These are phyloP conservation scores for Wiebesia pumilae DNA, from an alignment of 1,140 invertebrate species.

Conservation along the genomic window DNA sequence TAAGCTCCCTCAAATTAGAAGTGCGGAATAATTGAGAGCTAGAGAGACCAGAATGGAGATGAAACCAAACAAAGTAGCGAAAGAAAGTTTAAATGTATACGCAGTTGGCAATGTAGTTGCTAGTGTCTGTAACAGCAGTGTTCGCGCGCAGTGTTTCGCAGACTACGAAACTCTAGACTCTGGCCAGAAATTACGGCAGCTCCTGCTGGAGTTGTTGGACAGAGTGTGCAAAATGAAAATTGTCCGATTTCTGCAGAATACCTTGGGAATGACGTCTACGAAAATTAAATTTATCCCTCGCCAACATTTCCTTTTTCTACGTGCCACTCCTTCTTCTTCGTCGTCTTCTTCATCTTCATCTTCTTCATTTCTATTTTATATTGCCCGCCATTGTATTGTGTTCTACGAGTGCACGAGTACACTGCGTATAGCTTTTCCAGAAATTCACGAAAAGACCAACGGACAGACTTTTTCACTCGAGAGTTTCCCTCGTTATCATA, in stretches of 20 bases:
- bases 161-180: slow-evolving; percentile 2
- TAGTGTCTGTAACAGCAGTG: slow-evolving; percentile 32
- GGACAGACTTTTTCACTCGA: slow-evolving; percentile 15
- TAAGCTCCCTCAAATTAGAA: slow-evolving; percentile 26
- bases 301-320: not conserved
- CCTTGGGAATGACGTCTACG: slow-evolving; percentile 43
- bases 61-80: slow-evolving; percentile 42
- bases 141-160: not conserved
- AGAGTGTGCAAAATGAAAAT: slow-evolving; percentile 35
- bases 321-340: not conserved
- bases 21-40: slow-evolving; percentile 32
- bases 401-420: not conserved
- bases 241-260: not conserved
- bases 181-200: not conserved
- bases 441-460: not conserved
- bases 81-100: slow-evolving; percentile 41
- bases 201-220: not conserved
- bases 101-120: slow-evolving; percentile 17
- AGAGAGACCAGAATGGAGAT: not conserved
- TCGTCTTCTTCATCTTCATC: too few relatives aligned
- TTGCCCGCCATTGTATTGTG: not conserved
- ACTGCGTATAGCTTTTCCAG: not conserved
- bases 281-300: slow-evolving; percentile 45
- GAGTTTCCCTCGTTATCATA: slow-evolving; percentile 24
- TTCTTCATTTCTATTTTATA: too few relatives aligned